Conservation (phyloP, 2,113 vertebrate species). For the Sinocyclocheilus anophthalmus region DNA sequence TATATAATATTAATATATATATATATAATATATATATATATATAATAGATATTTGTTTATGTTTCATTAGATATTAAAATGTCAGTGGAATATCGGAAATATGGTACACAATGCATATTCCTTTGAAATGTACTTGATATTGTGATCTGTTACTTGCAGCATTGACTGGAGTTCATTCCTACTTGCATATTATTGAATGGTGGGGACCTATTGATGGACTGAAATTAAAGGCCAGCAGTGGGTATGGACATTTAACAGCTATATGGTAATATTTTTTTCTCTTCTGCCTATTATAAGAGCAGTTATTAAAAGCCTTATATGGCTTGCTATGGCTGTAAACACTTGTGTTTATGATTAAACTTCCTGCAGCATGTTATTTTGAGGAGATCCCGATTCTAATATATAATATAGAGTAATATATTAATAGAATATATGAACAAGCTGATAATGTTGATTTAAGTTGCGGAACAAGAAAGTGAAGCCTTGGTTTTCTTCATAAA, state of each 20-base stretch:
- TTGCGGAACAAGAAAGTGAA: neutral
- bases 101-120: conserved; percentile 40
- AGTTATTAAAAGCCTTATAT: conserved; percentile 48
- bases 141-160: conserved; percentile 50
- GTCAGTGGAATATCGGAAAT: conserved; percentile 1
- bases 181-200: conserved; percentile 52
- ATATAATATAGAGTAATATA: too few relatives aligned
- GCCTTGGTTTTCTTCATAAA: neutral
- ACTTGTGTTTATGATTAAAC: neutral
- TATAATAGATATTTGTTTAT: neutral
- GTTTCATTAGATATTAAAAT: too few relatives aligned
- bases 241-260: conserved; percentile 38
- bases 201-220: conserved; percentile 25
- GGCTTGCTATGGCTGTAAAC: neutral
- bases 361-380: neutral
- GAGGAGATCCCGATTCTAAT: neutral
- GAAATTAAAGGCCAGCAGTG: conserved; percentile 35
- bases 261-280: conserved; percentile 49
- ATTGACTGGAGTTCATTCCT: conserved; percentile 43
- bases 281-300: conserved; percentile 49
- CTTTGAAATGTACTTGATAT: conserved; percentile 49
- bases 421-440: too few relatives aligned
- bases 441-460: neutral
- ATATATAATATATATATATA: too few relatives aligned
- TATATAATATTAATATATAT: too few relatives aligned